A percentile compares a stretch with the other conserved stretches of the same genome.
Conservation (phyloP, 2,113 vertebrate genomes). For the Corvus hawaiiensis region DNA sequence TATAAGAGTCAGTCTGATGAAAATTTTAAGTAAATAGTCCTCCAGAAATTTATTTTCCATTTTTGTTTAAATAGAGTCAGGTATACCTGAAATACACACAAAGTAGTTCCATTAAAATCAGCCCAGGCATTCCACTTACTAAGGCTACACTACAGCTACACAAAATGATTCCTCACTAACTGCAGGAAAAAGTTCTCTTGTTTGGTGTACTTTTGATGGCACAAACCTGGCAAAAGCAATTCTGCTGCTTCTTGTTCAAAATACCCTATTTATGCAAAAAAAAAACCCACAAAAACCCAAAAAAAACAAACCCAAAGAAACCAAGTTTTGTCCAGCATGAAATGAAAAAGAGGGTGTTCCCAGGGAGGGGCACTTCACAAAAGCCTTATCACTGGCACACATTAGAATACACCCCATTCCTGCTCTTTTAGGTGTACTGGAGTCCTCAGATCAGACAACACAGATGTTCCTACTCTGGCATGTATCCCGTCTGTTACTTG, state of each 20-base stretch:
- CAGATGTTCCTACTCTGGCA: background rate
- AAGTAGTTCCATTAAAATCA: background rate
- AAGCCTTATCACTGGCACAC: background rate
- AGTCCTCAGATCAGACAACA: background rate
- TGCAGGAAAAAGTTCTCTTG: background rate
- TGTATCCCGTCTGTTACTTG: background rate
- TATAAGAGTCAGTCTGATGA: background rate
- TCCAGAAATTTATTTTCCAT: background rate
- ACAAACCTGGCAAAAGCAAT: background rate
- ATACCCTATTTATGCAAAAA: background rate
- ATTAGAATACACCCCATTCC: background rate
- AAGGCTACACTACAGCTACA: background rate
- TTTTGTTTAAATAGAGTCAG: background rate
- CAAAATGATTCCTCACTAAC: background rate
- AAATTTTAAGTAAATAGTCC: background rate
- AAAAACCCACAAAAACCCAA: background rate
- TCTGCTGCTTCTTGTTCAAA: background rate
- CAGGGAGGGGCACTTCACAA: background rate
- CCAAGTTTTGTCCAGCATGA: background rate
- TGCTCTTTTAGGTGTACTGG: accelerated
- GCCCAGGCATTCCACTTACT: background rate
- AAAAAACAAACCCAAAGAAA: background rate
- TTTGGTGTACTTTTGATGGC: background rate
- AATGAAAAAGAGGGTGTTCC: background rate
- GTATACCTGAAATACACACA: background rate